Evolutionary conservation across 2,888 invertebrate genomes (phyloP).

Genomic region (Caenorhabditis japonica): DNA sequence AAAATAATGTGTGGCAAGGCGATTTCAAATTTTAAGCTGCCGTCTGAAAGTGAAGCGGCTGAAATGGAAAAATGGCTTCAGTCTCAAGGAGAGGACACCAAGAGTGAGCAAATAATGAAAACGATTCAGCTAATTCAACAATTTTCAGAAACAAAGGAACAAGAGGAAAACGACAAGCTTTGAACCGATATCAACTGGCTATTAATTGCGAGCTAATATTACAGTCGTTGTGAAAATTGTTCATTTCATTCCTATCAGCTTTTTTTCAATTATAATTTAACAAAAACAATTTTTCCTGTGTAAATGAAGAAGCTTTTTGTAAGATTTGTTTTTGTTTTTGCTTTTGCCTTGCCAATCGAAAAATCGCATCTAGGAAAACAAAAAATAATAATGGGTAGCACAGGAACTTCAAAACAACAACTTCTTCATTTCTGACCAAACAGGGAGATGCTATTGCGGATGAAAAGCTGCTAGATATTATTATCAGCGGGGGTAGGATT

Average conservation of each 20-base stretch:
- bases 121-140: background rate
- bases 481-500: no score
- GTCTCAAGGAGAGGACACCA: constrained; percentile 44
- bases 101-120: background rate
- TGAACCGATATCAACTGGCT: constrained; percentile 14
- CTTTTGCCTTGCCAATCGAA: no score
- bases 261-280: constrained; percentile 18
- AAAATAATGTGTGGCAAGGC: background rate
- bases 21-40: constrained; percentile 28
- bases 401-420: no score
- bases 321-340: no score
- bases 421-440: no score
- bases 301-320: constrained; percentile 15
- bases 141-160: constrained; percentile 39
- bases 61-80: constrained; percentile 66
- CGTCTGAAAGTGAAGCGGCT: constrained; percentile 56
- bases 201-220: background rate
- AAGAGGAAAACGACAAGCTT: constrained; percentile 52
- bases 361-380: no score
- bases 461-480: no score
- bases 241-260: constrained; percentile 33
- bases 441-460: no score
- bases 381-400: no score
- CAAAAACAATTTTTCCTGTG: constrained; percentile 36
- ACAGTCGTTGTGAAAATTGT: constrained; percentile 43